phyloP scores from a whole-genome alignment of 1,140 invertebrate species.

The Carposina sasakii region DNA sequence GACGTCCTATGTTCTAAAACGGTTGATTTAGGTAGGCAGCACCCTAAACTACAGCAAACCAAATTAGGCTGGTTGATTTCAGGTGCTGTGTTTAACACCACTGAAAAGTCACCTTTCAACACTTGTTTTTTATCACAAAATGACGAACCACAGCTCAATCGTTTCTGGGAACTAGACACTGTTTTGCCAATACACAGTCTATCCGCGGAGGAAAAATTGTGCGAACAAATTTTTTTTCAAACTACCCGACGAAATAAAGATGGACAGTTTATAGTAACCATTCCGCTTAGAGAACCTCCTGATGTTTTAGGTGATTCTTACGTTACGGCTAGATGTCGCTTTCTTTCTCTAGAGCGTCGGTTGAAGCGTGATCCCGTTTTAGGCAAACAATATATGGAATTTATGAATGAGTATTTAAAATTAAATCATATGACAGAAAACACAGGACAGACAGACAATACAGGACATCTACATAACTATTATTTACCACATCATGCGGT shows the following conservation, averaged over 20 bases:
- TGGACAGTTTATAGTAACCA: constrained; percentile 17
- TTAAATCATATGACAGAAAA: constrained; percentile 3
- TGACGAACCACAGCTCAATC: constrained; percentile 10
- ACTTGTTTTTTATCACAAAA: constrained; percentile 5
- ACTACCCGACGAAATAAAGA: constrained; percentile 10
- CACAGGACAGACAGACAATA: not conserved
- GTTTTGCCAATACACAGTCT: constrained; percentile 4
- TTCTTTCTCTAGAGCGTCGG: not conserved
- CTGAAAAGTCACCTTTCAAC: not conserved
- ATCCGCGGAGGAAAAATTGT: constrained; percentile 22
- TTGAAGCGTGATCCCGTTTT: not conserved
- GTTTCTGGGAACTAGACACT: constrained; percentile 24
- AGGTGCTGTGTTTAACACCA: not conserved
- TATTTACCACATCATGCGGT: constrained; percentile 49
- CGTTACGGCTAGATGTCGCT: not conserved
- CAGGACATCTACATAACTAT: constrained; percentile 13
- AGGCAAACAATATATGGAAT: not conserved
- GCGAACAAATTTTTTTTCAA: constrained; percentile 18
- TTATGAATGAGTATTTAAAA: constrained; percentile 4
- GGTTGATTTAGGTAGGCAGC: constrained; percentile 16
- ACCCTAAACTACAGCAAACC: constrained; percentile 26
- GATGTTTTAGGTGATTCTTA: constrained; percentile 1
- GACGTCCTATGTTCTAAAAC: constrained; percentile 26
- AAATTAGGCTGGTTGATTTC: constrained; percentile 25
- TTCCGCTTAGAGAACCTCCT: constrained; percentile 16